Evolutionary conservation across 1,140 invertebrate genomes (phyloP), one percentile per base, ranked within the genome.

Genomic region (Radopholus similis): DNA sequence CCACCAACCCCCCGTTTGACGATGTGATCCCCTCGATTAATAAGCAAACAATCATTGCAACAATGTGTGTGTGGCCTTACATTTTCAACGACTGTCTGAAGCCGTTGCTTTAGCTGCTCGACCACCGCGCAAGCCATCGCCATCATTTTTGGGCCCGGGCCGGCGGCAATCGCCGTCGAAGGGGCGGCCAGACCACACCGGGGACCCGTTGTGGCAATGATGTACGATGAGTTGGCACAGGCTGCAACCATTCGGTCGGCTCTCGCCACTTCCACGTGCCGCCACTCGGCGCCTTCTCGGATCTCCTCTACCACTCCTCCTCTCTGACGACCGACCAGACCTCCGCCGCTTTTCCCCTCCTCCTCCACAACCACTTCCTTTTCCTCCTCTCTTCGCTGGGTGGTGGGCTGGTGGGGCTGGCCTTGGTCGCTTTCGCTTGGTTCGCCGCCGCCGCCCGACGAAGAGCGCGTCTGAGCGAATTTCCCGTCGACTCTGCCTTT

Each of bases 51-150:
- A 42, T 42, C 40, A 42, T 42, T 21, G 40, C 23, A 51, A 21
- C 47, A 51, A 21, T 51, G 47, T 65, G 49, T 65, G 64, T 65
- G 15, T 40, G 42, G 65, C 34, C 66, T 68, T 68, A 68, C 66
- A 18, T 68, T 68, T 68, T 68, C 66, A 51, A 55, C 56, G 30
- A 54, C 66, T 40, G 23, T 26, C 30, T 71, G 66, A 4, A 68
- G 66, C 38, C 53, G 66, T 9, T 71, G 66, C 66, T 69, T 68
- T 66, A 68, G 70, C 68, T 68, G 66, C 15, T 68, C 66, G 23
- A 68, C 66, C 37, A n/a, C 68, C 15, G 34, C 57, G 64, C 57
- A 30, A 49, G 47, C n/a, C 62, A 64, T 56, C 42, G 30, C 34
- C 37, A 53, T 34, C 38, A 28, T 32, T 35, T 34, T 64, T 69